Evolutionary conservation across 2,888 invertebrate species (phyloP).

Genomic region (Eupeodes latifasciatus): DNA sequence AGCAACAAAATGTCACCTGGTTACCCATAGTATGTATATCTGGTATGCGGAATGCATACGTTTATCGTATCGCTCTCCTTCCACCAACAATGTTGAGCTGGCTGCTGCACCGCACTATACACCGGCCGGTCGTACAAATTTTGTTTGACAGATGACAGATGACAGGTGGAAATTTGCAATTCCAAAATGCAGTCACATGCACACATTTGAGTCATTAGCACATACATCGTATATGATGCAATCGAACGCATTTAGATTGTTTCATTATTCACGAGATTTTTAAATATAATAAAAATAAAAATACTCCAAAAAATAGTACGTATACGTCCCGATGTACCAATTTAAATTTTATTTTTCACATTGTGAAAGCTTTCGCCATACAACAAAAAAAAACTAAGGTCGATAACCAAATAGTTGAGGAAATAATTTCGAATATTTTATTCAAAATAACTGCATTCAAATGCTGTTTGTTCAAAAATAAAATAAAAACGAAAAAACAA

Average conservation of each 20-base stretch:
- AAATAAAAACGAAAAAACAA: not conserved
- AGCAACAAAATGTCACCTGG: constrained; percentile 55
- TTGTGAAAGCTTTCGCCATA: constrained; percentile 11
- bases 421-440: constrained; percentile 10
- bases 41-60: constrained; percentile 60
- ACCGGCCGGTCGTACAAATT: not conserved
- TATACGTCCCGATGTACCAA: constrained; percentile 36
- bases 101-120: not conserved
- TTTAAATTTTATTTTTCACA: not conserved
- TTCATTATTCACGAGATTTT: constrained; percentile 16
- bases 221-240: constrained; percentile 67
- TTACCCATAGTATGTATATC: constrained; percentile 39
- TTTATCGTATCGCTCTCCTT: constrained; percentile 2
- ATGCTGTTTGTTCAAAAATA: constrained; percentile 13
- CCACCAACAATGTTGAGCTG: not conserved
- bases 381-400: constrained; percentile 9
- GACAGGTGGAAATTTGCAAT: constrained; percentile 71
- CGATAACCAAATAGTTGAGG: constrained; percentile 25
- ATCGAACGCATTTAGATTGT: constrained; percentile 73
- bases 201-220: constrained; percentile 67
- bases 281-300: not conserved
- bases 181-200: constrained; percentile 71
- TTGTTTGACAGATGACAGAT: constrained; percentile 70
- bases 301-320: constrained; percentile 2
- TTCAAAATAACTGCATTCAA: constrained; percentile 29